These are phyloP conservation scores for Nestor notabilis DNA, from an alignment of 2,113 vertebrate species.

Conservation along the genomic window DNA sequence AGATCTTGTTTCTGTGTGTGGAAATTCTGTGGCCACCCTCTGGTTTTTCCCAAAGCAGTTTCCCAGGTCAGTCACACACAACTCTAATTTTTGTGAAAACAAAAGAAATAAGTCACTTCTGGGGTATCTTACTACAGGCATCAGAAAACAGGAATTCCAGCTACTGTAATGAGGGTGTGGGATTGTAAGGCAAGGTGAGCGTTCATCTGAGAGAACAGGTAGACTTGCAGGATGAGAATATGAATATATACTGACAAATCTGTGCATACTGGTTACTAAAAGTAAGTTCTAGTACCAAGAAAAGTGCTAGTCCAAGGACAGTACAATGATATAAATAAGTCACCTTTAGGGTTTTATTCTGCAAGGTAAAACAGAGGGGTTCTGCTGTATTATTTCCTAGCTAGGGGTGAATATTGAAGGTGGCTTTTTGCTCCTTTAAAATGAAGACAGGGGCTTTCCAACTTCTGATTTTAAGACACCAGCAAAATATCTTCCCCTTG, in stretches of 20 bases:
- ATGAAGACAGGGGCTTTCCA: background rate
- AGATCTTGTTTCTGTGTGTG: background rate
- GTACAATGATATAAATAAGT: too few relatives aligned
- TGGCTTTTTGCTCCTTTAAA: background rate
- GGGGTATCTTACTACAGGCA: background rate
- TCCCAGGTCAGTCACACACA: background rate
- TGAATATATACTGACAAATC: background rate
- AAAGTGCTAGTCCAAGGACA: background rate
- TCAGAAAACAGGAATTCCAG: background rate
- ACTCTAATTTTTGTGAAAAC: background rate
- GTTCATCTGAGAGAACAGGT: background rate
- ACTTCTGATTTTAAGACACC: background rate
- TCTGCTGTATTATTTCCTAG: background rate
- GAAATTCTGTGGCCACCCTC: background rate
- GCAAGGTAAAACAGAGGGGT: background rate
- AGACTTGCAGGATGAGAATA: background rate
- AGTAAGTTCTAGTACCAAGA: background rate
- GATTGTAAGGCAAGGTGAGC: background rate
- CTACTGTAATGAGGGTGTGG: background rate
- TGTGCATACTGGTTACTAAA: background rate
- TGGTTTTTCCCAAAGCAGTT: background rate
- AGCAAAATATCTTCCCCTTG: background rate
- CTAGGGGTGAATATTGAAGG: background rate
- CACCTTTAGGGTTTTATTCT: background rate
- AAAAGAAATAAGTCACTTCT: background rate